phyloP scores from a whole-genome alignment of 1,140 invertebrate species.

The Drusus annulatus region DNA sequence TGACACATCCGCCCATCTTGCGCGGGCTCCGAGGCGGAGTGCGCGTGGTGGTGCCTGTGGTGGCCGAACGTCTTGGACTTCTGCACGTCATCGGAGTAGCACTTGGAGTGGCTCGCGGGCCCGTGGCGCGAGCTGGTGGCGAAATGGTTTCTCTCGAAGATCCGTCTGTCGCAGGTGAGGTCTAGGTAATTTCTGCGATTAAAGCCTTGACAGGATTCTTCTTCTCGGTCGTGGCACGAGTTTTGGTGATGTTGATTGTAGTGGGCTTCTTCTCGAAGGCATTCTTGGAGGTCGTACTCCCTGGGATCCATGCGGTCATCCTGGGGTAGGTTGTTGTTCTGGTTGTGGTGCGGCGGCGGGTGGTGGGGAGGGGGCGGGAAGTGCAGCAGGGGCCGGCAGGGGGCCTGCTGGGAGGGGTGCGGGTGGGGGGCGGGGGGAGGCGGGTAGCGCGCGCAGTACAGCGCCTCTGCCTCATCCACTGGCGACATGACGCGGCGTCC shows the following conservation, averaged over 20 bases:
- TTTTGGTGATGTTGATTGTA: slow-evolving; percentile 52
- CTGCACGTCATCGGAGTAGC: slow-evolving; percentile 56
- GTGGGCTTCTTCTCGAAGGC: slow-evolving; percentile 46
- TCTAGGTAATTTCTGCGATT: slow-evolving; percentile 54
- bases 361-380: slow-evolving; percentile 57
- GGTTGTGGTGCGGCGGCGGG: slow-evolving; percentile 48
- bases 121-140: slow-evolving; percentile 55
- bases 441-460: slow-evolving; percentile 52
- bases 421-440: slow-evolving; percentile 35
- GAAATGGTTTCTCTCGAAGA: slow-evolving; percentile 58
- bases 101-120: slow-evolving; percentile 48
- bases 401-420: slow-evolving; percentile 18
- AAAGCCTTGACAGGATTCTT: slow-evolving; percentile 51
- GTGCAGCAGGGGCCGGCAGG: slow-evolving; percentile 51
- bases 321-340: slow-evolving; percentile 39
- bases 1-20: slow-evolving; percentile 56
- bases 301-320: slow-evolving; percentile 46
- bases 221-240: slow-evolving; percentile 52
- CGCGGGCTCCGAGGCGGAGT: slow-evolving; percentile 66
- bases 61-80: slow-evolving; percentile 57
- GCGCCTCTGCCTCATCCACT: slow-evolving; percentile 56
- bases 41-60: slow-evolving; percentile 65
- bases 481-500: slow-evolving; percentile 58
- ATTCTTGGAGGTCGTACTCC: slow-evolving; percentile 55
- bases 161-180: slow-evolving; percentile 47